Evolutionary conservation across 1,140 invertebrate species (phyloP).

Genomic region (Doryteuthis pealeii): DNA sequence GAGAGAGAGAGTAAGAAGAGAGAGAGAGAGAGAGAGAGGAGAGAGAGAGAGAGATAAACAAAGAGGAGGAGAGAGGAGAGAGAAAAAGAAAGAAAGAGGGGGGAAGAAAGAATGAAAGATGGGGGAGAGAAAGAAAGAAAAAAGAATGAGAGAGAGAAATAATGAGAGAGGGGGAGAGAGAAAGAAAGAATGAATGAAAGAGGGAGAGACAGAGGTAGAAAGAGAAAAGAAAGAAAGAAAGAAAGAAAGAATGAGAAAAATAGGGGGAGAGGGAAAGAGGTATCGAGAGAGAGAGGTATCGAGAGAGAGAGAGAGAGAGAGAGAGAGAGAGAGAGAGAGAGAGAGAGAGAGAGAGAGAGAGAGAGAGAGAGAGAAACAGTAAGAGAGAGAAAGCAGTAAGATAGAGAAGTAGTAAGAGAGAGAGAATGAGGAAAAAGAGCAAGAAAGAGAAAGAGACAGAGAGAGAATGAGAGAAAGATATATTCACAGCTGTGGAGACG

Average conservation of each 20-base stretch:
- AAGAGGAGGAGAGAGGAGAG: background rate
- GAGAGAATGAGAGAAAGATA: background rate
- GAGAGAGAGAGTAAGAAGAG: background rate
- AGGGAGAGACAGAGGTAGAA: background rate
- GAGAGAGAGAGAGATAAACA: background rate
- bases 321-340: background rate
- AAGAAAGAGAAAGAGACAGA: background rate
- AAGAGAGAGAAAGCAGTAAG: background rate
- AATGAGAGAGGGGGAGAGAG: background rate
- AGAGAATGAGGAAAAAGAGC: background rate
- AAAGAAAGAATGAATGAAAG: background rate
- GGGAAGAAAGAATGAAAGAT: background rate
- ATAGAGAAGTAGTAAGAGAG: background rate
- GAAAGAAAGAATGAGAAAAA: background rate
- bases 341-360: background rate
- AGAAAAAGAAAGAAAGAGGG: background rate
- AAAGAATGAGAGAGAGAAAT: background rate
- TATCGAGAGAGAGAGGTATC: background rate
- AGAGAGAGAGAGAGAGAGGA: background rate
- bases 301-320: background rate
- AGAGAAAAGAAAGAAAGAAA: background rate
- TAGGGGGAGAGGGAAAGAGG: no score
- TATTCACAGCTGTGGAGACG: no score
- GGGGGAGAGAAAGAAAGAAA: background rate
- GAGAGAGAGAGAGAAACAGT: background rate